A percentile compares a stretch with the other conserved stretches of the same genome.
These are phyloP conservation scores for roundworm (Caenorhabditis elegans) DNA, from an alignment of 1,140 invertebrate species.

Conservation along the genomic window DNA sequence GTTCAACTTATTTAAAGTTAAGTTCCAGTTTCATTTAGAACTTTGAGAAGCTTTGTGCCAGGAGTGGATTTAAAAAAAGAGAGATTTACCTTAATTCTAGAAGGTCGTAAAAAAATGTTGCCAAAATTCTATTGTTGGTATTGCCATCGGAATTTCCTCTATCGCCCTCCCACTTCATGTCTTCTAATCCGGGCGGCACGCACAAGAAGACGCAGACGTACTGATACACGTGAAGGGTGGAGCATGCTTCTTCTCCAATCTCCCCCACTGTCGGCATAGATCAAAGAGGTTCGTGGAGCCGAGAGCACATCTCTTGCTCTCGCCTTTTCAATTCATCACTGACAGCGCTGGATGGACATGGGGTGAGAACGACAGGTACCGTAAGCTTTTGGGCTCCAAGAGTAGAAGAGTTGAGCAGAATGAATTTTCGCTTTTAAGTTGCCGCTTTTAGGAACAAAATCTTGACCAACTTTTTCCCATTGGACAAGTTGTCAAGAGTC, in stretches of 20 bases:
- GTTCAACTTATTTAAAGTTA: too few species aligned
- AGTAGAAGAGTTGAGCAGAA: neutral
- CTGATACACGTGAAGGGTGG: neutral
- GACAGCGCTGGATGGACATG: neutral
- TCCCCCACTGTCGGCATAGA: neutral
- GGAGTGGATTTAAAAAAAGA: too few species aligned
- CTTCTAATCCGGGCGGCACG: constrained; percentile 18
- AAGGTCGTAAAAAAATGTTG: neutral
- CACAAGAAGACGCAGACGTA: neutral
- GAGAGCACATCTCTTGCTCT: neutral
- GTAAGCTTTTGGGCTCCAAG: neutral
- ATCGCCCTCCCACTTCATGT: neutral
- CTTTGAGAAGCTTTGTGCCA: too few species aligned
- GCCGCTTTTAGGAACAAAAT: neutral
- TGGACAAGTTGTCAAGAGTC: too few species aligned
- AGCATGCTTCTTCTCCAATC: neutral
- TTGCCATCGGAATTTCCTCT: neutral
- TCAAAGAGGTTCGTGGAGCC: too few species aligned
- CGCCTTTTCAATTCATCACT: constrained; percentile 18
- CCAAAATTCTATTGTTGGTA: neutral
- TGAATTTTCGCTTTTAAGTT: constrained; percentile 16
- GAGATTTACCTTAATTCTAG: too few species aligned
- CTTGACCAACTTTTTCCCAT: too few species aligned
- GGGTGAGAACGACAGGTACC: constrained; percentile 31
- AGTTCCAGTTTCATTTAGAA: too few species aligned